Evolutionary conservation across 2,113 vertebrate genomes (phyloP).

Genomic region (Oenanthe melanoleuca): DNA sequence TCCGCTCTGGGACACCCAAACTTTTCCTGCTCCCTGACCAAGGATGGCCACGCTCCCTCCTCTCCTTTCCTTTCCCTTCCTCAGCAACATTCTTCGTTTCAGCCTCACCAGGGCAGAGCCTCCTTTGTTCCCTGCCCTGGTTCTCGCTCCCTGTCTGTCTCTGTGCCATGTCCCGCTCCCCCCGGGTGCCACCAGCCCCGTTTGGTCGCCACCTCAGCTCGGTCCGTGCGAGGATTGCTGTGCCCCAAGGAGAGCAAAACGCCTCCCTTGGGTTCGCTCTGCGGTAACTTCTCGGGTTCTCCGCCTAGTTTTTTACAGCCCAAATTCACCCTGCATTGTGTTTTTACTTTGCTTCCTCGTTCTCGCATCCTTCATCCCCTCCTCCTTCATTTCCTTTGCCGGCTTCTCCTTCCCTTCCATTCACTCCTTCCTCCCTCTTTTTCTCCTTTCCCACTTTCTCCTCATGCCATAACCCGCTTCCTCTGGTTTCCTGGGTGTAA

Average conservation of each 20-base stretch:
- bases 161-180: not conserved
- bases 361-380: not conserved
- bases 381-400: not conserved
- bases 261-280: not conserved
- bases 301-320: not conserved
- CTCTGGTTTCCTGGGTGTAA: not conserved
- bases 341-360: not conserved
- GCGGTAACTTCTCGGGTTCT: not conserved
- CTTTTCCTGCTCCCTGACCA: not conserved
- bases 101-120: not conserved
- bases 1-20: accelerated
- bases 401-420: not conserved
- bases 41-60: not conserved
- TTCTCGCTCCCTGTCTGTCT: not conserved
- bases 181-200: not conserved
- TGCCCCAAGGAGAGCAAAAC: accelerated
- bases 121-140: not conserved
- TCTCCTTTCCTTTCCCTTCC: not conserved
- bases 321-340: not conserved
- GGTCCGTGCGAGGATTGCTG: not conserved
- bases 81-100: not conserved
- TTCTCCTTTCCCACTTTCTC: not conserved
- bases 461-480: not conserved
- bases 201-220: not conserved
- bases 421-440: not conserved